These are phyloP conservation scores for Watsonalla binaria DNA, from an alignment of 2,888 invertebrate species.

Conservation along the genomic window DNA sequence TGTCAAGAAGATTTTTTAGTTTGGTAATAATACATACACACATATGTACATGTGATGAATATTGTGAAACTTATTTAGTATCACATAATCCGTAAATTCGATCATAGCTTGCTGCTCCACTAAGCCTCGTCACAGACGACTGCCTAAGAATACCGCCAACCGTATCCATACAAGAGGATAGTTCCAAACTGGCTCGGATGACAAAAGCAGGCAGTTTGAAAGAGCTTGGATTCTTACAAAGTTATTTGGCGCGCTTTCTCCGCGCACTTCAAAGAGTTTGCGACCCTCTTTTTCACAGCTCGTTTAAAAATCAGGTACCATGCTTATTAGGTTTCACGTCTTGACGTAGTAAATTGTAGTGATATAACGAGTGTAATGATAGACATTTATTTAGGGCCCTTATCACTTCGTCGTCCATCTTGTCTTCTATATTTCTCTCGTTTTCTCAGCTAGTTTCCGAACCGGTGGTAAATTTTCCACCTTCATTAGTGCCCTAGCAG, in stretches of 20 bases:
- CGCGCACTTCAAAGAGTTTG: slow-evolving; percentile 36
- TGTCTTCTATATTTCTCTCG: too few species aligned
- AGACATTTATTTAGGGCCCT: too few species aligned
- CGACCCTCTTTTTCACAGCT: slow-evolving; percentile 36
- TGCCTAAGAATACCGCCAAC: slow-evolving; percentile 13
- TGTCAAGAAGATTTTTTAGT: neutral
- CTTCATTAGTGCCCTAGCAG: too few species aligned
- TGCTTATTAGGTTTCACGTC: neutral
- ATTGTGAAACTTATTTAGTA: too few species aligned
- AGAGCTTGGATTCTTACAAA: slow-evolving; percentile 43
- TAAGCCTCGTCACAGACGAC: neutral
- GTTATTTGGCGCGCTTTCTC: slow-evolving; percentile 40
- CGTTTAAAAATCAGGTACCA: slow-evolving; percentile 13
- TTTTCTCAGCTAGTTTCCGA: too few species aligned
- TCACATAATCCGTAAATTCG: neutral
- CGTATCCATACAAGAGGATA: slow-evolving; percentile 29
- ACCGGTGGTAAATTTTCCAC: too few species aligned
- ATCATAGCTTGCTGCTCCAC: neutral
- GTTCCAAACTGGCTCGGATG: slow-evolving; percentile 35
- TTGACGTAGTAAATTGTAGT: too few species aligned
- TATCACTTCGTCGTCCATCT: too few species aligned
- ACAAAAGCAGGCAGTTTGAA: slow-evolving; percentile 39
- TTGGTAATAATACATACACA: neutral
- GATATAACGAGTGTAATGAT: too few species aligned
- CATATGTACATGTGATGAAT: too few species aligned